Evolutionary conservation across 2,113 vertebrate species (phyloP).

Genomic region (Lagenorhynchus albirostris): DNA sequence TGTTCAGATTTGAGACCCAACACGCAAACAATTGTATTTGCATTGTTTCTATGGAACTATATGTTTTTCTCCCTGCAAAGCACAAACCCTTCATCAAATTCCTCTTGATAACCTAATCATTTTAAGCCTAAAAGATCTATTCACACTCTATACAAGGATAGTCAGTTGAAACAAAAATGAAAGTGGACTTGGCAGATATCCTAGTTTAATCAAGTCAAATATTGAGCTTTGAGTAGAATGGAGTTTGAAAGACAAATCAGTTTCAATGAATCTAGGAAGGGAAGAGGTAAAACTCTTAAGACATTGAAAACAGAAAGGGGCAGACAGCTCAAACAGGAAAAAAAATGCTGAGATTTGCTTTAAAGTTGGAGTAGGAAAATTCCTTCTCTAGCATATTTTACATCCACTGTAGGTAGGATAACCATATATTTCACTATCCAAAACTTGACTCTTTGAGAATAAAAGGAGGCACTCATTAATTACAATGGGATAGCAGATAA

Average conservation of each 20-base stretch:
- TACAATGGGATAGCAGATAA: background rate
- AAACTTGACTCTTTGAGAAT: background rate
- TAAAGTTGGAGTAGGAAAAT: background rate
- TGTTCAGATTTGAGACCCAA: background rate
- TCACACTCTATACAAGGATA: background rate
- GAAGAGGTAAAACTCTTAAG: background rate
- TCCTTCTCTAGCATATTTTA: background rate
- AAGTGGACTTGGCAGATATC: constrained; percentile 16
- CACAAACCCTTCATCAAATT: background rate
- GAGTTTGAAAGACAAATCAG: constrained; percentile 36
- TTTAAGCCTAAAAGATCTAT: constrained; percentile 17
- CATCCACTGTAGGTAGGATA: background rate
- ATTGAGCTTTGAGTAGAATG: constrained; percentile 19
- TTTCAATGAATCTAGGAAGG: background rate
- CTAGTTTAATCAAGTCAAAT: constrained; percentile 61
- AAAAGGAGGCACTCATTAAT: background rate
- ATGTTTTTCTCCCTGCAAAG: background rate
- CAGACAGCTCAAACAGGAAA: background rate
- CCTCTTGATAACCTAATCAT: constrained; percentile 40
- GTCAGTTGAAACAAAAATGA: background rate
- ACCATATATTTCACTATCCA: background rate
- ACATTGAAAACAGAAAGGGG: background rate
- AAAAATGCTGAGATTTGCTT: background rate
- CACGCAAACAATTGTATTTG: background rate
- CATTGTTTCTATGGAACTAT: background rate